Conservation (phyloP, 2,797 vertebrate species). For the Parauchenoglanis punctatus region DNA sequence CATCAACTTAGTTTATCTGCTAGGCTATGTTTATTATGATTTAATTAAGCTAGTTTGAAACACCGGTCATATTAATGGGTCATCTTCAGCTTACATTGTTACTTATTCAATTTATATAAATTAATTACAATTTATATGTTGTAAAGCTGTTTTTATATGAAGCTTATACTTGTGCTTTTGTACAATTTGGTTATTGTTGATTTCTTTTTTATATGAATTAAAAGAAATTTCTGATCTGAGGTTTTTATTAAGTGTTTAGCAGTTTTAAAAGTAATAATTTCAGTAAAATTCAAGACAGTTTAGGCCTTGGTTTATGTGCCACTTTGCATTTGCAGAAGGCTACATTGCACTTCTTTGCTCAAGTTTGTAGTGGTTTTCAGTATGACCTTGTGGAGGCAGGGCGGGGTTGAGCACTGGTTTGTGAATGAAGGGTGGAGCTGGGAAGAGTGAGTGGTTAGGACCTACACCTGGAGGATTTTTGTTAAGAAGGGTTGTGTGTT, state of each 20-base stretch:
- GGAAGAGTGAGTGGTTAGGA: background rate
- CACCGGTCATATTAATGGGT: too few relatives aligned
- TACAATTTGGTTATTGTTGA: background rate
- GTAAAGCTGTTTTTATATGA: background rate
- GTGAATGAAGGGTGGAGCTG: background rate
- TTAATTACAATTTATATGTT: background rate
- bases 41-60: background rate
- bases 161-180: background rate
- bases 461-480: background rate
- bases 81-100: background rate
- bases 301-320: background rate
- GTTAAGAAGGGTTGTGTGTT: background rate
- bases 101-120: background rate
- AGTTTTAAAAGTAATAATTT: background rate
- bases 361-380: background rate
- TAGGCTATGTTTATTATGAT: background rate
- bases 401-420: background rate
- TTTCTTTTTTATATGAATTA: background rate
- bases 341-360: background rate
- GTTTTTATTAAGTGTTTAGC: background rate
- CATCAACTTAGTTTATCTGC: background rate
- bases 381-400: background rate
- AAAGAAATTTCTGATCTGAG: background rate
- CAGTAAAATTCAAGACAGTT: background rate
- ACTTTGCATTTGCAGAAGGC: background rate